phyloP scores from a whole-genome alignment of 2,797 vertebrate species.

The Nannoperca obscura region DNA sequence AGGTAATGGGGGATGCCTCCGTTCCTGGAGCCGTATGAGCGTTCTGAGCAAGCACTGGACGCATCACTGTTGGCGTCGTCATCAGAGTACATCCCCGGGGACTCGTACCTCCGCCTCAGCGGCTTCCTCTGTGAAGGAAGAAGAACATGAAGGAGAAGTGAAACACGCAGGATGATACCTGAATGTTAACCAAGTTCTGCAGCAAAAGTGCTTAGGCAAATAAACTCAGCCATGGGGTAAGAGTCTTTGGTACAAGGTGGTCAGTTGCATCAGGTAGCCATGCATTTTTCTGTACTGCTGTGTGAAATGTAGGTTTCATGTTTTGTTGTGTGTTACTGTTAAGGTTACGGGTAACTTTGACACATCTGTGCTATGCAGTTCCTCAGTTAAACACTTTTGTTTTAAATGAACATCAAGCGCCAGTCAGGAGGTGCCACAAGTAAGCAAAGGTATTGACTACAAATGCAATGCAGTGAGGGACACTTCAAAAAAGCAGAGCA shows the following conservation, averaged over 20 bases:
- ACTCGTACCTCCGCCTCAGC: slow-evolving; percentile 92
- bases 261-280: slow-evolving; percentile 59
- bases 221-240: slow-evolving; percentile 1
- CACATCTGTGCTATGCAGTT: neutral
- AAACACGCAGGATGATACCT: accelerated
- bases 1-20: slow-evolving; percentile 95
- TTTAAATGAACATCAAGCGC: slow-evolving; percentile 23
- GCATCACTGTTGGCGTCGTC: slow-evolving; percentile 97
- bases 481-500: slow-evolving; percentile 7
- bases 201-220: neutral
- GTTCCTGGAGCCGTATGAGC: slow-evolving; percentile 94
- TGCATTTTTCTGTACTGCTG: slow-evolving; percentile 51
- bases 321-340: neutral
- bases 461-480: slow-evolving; percentile 29
- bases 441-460: slow-evolving; percentile 33
- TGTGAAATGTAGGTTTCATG: neutral
- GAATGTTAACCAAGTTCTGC: neutral
- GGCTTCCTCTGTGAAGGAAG: slow-evolving; percentile 90
- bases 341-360: neutral
- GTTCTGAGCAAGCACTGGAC: slow-evolving; percentile 96
- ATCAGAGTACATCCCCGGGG: slow-evolving; percentile 96
- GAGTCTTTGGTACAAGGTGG: slow-evolving; percentile 16
- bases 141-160: neutral
- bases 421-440: slow-evolving; percentile 44
- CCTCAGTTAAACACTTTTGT: neutral